Conservation (phyloP, 2,797 vertebrate species). For the Epinephelus coioides region DNA sequence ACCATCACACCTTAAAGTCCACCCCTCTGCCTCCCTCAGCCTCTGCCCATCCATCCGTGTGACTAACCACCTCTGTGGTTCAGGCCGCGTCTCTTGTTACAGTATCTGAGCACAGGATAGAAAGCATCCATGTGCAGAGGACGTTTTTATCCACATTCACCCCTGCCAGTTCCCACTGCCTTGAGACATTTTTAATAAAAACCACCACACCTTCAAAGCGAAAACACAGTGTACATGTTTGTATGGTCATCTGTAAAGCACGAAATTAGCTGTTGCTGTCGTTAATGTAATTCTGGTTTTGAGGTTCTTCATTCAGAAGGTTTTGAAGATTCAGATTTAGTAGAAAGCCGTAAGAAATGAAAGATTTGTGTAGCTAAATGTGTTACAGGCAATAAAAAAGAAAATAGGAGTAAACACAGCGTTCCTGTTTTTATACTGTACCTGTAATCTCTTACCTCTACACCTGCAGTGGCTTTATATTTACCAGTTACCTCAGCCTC, state of each 20-base stretch:
- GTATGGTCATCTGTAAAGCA: conserved; percentile 30
- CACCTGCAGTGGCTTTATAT: conserved; percentile 33
- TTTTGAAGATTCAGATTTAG: conserved; percentile 7
- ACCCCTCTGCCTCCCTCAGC: conserved; percentile 16
- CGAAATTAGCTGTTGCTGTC: conserved; percentile 53
- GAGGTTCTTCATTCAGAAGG: conserved; percentile 13
- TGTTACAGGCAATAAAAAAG: conserved; percentile 15
- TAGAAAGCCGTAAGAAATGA: conserved; percentile 6
- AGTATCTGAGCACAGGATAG: conserved; percentile 64
- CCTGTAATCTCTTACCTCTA: conserved; percentile 19
- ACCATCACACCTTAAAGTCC: conserved; percentile 50
- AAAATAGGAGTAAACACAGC: conserved; percentile 26
- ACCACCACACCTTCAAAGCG: conserved; percentile 40
- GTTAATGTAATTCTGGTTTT: conserved; percentile 6
- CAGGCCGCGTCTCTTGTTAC: conserved; percentile 58
- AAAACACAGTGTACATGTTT: conserved; percentile 36
- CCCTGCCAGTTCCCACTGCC: conserved; percentile 53
- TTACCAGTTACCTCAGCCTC: conserved; percentile 49
- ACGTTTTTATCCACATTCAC: conserved; percentile 58
- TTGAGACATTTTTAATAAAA: conserved; percentile 56
- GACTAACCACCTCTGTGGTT: conserved; percentile 60
- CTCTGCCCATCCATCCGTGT: conserved; percentile 52
- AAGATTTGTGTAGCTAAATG: conserved; percentile 6
- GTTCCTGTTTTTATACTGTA: conserved; percentile 15
- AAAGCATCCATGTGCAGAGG: conserved; percentile 67